Evolutionary conservation across 2,888 invertebrate genomes (phyloP).

Genomic region (Sesamia inferens): DNA sequence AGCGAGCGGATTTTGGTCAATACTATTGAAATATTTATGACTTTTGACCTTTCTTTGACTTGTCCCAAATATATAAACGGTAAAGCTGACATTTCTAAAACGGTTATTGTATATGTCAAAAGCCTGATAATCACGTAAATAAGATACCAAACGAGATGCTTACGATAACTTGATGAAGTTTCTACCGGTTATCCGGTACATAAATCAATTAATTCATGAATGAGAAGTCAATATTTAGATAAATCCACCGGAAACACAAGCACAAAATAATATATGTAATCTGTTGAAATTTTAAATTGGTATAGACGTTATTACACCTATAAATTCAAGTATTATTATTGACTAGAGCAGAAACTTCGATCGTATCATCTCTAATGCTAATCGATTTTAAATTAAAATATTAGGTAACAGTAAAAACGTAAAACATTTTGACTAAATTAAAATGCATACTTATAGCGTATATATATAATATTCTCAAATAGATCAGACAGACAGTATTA

Average conservation of each 20-base stretch:
- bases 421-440: constrained; percentile 24
- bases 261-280: constrained; percentile 49
- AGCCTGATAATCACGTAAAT: constrained; percentile 29
- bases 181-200: constrained; percentile 39
- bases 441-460: constrained; percentile 12
- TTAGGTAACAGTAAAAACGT: constrained; percentile 33
- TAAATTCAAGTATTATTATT: constrained; percentile 55
- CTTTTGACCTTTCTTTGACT: neutral
- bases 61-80: constrained; percentile 23
- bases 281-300: constrained; percentile 44
- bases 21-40: constrained; percentile 12
- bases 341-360: constrained; percentile 21
- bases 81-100: constrained; percentile 16
- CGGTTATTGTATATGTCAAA: constrained; percentile 18
- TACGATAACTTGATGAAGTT: constrained; percentile 34
- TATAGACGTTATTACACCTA: constrained; percentile 41
- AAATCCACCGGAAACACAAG: constrained; percentile 49
- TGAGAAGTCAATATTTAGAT: constrained; percentile 60
- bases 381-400: constrained; percentile 33
- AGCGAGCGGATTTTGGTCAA: constrained; percentile 3
- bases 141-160: constrained; percentile 23
- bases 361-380: constrained; percentile 25
- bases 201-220: constrained; percentile 53
- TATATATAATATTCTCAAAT: constrained; percentile 44
- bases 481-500: constrained; percentile 58